phyloP scores from a whole-genome alignment of 1,140 invertebrate genomes.

The Caerostris extrusa region DNA sequence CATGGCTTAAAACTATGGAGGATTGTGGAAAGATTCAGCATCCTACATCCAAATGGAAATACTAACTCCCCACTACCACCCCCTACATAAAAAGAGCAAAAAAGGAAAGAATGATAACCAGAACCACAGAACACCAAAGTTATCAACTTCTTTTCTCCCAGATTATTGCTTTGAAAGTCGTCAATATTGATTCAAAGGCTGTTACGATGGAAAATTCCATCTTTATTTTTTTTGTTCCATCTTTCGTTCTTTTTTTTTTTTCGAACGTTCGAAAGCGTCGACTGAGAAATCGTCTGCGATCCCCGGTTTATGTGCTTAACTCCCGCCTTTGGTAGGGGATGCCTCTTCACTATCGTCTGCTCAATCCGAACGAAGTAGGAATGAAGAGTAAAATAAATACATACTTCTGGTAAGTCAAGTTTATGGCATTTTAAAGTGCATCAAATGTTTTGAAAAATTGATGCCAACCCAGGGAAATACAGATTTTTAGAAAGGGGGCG shows the following conservation, averaged over 20 bases:
- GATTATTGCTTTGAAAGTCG: constrained; percentile 54
- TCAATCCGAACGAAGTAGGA: constrained; percentile 15
- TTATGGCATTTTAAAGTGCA: constrained; percentile 67
- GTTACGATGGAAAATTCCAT: constrained; percentile 27
- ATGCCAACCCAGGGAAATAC: constrained; percentile 15
- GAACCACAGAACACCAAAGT: constrained; percentile 48
- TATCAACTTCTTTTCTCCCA: constrained; percentile 52
- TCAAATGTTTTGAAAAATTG: constrained; percentile 69
- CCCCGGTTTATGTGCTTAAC: constrained; percentile 57
- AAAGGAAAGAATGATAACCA: not conserved
- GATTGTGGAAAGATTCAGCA: not conserved
- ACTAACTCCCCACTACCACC: not conserved
- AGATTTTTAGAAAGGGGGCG: not conserved
- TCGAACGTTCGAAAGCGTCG: not conserved
- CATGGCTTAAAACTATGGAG: not conserved
- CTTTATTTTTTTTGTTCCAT: not conserved
- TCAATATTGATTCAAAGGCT: constrained; percentile 56
- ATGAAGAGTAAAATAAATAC: constrained; percentile 52
- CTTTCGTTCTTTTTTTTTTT: constrained; percentile 1
- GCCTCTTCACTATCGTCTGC: constrained; percentile 4
- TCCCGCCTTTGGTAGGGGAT: constrained; percentile 36
- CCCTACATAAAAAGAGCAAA: not conserved
- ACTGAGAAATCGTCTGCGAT: constrained; percentile 57
- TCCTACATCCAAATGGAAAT: not conserved
- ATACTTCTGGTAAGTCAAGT: constrained; percentile 64